Base-by-base conservation (phyloP, 1,140 invertebrate genomes). In the Drosophila lacteicornis region DNA sequence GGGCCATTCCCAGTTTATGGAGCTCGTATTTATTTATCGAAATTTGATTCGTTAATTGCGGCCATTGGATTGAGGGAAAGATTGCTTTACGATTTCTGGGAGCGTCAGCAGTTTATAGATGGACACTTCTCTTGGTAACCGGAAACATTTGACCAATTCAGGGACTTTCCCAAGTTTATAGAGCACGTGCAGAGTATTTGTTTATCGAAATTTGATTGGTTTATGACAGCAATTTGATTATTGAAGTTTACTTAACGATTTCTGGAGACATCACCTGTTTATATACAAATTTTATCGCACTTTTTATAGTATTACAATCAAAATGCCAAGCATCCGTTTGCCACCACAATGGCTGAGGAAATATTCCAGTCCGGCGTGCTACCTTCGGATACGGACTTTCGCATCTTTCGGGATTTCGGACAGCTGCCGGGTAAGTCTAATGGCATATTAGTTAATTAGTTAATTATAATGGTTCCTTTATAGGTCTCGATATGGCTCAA, bases 361-460 rank as follows among this genome's bases (percentile, higher is more conserved):
- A 96, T 99, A 84, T 99, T 99, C 93, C 96, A 99, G 93, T 96
- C 96, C 88, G 97, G 97, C 7, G 94, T 99, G 36, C 96, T 99
- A 77, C 98, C 98, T 27, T 98, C 97, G 7, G 98, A 99, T 93
- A 99, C 98, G 4, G 98, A 99, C 94, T 99, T 97, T 93, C 94
- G 98, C 58, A 98, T 99, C 87, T 99, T 99, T 91, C 94, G 98
- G 61, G 98, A 99, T 94, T 97, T 96, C 93, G 96, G 96, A 38
- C 95, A 96, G 77, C 93, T 97, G 43, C 96, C 96, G 60, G 96
- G 84, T 88, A 17, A 43, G 77, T 53, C 19, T n/a, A 0, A 36
- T 19, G 30, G 3, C 8, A 33, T 11, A 33, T 19, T 8, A 6
- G 11, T 40, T 45, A 4, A 40, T 11, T 63, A 33, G 2, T 17